phyloP scores from a whole-genome alignment of 2,797 vertebrate species.

The Cheirogaleus major region DNA sequence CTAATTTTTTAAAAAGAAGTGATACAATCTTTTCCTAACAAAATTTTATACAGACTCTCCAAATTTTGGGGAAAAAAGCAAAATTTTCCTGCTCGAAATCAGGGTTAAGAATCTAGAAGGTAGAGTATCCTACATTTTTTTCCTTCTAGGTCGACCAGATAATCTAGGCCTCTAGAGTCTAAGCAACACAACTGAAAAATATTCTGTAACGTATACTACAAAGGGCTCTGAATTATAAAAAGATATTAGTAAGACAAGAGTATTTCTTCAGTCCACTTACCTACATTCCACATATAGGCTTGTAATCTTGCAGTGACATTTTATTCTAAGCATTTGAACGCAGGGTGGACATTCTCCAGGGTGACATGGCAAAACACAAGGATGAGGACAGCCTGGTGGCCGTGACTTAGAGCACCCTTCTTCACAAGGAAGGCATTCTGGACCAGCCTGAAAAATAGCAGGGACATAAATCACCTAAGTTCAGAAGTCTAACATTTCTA shows the following conservation, averaged over 20 bases:
- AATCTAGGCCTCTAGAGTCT: neutral
- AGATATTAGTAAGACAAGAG: neutral
- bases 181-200: neutral
- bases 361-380: slow-evolving; percentile 90
- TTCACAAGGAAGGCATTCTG: slow-evolving; percentile 90
- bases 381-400: slow-evolving; percentile 89
- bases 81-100: neutral
- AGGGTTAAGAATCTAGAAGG: neutral
- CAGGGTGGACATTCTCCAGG: slow-evolving; percentile 89
- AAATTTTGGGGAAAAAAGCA: neutral
- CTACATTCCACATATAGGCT: slow-evolving; percentile 90
- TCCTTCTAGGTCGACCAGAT: neutral
- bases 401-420: slow-evolving; percentile 89
- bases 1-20: neutral
- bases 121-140: neutral
- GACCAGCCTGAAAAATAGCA: slow-evolving; percentile 84
- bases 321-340: slow-evolving; percentile 91
- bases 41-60: neutral
- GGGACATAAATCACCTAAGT: slow-evolving; percentile 12
- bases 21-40: neutral
- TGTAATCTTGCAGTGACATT: slow-evolving; percentile 94
- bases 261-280: slow-evolving; percentile 82
- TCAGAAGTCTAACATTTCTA: neutral
- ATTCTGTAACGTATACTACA: neutral
- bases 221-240: slow-evolving; percentile 2